Conservation (phyloP, 2,797 vertebrate species). For the Gallirallus australis region DNA sequence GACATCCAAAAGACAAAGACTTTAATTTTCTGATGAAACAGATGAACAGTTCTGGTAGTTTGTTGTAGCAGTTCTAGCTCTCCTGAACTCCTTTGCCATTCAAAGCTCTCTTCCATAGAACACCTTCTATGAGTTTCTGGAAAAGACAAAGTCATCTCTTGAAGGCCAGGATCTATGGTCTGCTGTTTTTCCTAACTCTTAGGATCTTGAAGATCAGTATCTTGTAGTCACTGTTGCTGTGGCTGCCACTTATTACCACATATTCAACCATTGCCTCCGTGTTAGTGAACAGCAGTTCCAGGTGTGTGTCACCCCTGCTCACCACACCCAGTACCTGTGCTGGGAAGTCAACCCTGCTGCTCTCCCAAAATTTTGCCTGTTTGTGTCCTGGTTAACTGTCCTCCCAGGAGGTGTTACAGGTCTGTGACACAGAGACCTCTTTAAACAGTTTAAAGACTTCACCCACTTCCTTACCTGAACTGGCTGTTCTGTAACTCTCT, state of each 20-base stretch:
- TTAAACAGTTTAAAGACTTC: not conserved
- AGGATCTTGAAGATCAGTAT: not conserved
- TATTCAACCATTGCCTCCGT: accelerated
- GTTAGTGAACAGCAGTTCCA: not conserved
- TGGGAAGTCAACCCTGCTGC: not conserved
- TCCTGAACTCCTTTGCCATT: not conserved
- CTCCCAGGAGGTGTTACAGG: accelerated
- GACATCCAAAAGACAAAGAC: not conserved
- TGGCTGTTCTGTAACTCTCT: not conserved
- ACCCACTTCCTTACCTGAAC: not conserved
- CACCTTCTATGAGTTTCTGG: not conserved
- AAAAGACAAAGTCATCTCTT: not conserved
- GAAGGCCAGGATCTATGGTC: not conserved
- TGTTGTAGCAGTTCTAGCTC: not conserved
- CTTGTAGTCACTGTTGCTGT: too few relatives aligned
- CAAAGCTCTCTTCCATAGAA: not conserved
- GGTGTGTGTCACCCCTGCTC: accelerated
- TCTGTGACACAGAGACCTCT: not conserved
- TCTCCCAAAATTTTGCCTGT: not conserved
- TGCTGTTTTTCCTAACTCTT: not conserved
- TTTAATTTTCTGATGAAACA: not conserved
- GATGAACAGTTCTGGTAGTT: not conserved
- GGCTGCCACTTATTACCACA: not conserved
- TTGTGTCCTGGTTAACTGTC: not conserved
- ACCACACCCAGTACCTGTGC: not conserved